Evolutionary conservation across 2,113 vertebrate species (phyloP).

Genomic region (Miniopterus natalensis): DNA sequence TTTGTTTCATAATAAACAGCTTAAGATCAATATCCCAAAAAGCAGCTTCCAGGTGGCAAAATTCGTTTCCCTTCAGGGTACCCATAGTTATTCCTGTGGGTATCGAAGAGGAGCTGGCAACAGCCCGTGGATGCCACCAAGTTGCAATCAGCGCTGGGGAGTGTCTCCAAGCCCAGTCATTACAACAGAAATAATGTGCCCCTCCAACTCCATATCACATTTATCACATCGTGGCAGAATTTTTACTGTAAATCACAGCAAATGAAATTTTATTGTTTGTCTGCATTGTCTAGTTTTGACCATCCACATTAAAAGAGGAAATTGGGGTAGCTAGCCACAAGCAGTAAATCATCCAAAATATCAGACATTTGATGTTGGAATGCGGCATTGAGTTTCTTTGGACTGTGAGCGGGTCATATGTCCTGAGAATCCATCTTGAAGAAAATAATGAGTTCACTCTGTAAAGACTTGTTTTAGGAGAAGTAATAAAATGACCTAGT

Average conservation of each 20-base stretch:
- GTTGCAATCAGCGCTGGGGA: background rate
- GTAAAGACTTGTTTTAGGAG: background rate
- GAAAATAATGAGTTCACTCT: slow-evolving; percentile 12
- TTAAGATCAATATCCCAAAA: background rate
- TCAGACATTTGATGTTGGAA: background rate
- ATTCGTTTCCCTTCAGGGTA: background rate
- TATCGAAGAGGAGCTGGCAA: background rate
- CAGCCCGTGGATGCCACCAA: background rate
- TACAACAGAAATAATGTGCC: background rate
- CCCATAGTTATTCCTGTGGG: background rate
- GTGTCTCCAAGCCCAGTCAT: background rate
- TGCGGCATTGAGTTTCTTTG: background rate
- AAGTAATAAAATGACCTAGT: background rate
- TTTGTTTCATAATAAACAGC: background rate
- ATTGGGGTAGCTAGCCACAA: background rate
- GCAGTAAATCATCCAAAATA: background rate
- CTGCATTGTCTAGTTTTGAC: background rate
- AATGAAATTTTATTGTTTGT: background rate
- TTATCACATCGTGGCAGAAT: background rate
- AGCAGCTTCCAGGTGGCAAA: background rate
- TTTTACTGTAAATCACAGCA: background rate
- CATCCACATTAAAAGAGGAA: background rate
- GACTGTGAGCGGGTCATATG: background rate
- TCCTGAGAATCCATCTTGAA: background rate
- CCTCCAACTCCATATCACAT: background rate